A percentile compares a stretch with the other conserved stretches of the same genome.
phyloP scores from a whole-genome alignment of 2,888 invertebrate species.

The Itoplectis maculator region DNA sequence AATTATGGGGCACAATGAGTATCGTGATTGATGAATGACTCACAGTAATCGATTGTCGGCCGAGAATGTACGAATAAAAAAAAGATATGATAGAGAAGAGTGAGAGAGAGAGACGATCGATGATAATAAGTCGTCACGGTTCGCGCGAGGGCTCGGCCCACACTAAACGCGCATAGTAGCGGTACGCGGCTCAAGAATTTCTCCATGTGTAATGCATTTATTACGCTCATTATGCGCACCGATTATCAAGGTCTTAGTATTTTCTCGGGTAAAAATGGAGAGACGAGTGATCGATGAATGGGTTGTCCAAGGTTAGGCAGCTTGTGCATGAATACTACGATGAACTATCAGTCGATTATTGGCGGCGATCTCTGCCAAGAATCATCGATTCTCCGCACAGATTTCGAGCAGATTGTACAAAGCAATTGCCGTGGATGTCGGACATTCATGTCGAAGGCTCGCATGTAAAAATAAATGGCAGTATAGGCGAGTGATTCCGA shows the following conservation, averaged over 20 bases:
- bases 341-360: slow-evolving; percentile 12
- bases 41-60: slow-evolving; percentile 30
- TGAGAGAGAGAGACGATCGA: slow-evolving; percentile 59
- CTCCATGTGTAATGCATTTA: slow-evolving; percentile 51
- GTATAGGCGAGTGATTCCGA: slow-evolving; percentile 45
- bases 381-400: slow-evolving; percentile 7
- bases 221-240: slow-evolving; percentile 56
- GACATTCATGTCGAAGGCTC: background rate
- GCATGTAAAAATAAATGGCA: background rate
- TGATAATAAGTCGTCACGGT: slow-evolving; percentile 52
- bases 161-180: slow-evolving; percentile 13
- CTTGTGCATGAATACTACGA: background rate
- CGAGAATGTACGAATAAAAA: slow-evolving; percentile 46
- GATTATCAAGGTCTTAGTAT: slow-evolving; percentile 59
- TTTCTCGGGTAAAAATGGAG: slow-evolving; percentile 6
- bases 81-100: slow-evolving; percentile 52
- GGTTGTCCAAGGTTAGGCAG: background rate
- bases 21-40: slow-evolving; percentile 60
- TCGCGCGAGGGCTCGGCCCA: slow-evolving; percentile 48
- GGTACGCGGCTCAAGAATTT: slow-evolving; percentile 28
- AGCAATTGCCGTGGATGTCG: background rate
- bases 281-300: slow-evolving; percentile 42
- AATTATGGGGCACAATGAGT: slow-evolving; percentile 30
- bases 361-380: slow-evolving; percentile 26
- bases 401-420: slow-evolving; percentile 14